These are phyloP conservation scores for Sminthopsis crassicaudata DNA, from an alignment of 2,113 vertebrate species.

Conservation along the genomic window DNA sequence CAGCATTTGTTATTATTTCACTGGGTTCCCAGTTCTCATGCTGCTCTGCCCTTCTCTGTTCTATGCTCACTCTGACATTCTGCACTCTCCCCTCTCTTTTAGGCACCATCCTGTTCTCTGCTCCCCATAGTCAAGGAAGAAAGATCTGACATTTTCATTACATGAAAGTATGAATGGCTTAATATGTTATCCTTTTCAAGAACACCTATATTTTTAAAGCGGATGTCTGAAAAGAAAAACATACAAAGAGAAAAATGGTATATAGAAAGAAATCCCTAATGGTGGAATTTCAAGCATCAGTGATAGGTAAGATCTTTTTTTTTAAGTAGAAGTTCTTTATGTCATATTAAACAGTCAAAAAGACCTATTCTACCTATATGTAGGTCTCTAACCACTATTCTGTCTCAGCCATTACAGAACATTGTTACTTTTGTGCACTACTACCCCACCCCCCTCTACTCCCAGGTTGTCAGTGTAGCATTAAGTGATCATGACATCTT, in stretches of 20 bases:
- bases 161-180: neutral
- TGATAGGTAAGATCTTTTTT: neutral
- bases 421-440: neutral
- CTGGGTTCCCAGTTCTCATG: neutral
- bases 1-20: neutral
- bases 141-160: neutral
- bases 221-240: neutral
- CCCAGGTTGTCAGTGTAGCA: neutral
- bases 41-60: neutral
- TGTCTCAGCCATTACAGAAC: neutral
- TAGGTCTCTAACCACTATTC: neutral
- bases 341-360: neutral
- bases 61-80: no score
- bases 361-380: neutral
- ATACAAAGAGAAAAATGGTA: neutral
- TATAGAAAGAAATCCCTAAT: neutral
- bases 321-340: neutral
- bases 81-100: neutral
- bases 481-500: neutral
- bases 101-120: neutral
- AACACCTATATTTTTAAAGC: neutral
- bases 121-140: neutral
- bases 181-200: neutral
- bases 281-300: neutral
- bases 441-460: neutral